Evolutionary conservation across 30 jellyfish, hydroid and myxozoan genomes (phyloP).

Genomic region (Sanderia malayensis): DNA sequence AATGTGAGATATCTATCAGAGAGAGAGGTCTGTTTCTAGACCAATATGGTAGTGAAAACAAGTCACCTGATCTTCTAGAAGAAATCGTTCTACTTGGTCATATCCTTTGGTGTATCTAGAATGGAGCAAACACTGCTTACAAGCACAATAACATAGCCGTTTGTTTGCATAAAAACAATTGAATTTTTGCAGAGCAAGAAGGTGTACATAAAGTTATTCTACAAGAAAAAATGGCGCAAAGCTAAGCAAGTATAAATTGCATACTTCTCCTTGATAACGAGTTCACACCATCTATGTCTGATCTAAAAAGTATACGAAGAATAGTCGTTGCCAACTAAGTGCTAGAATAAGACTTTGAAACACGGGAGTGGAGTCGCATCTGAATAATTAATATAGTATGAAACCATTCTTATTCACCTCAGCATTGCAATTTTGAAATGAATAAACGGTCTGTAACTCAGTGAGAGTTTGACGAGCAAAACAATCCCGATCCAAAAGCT

Average conservation of each 20-base stretch:
- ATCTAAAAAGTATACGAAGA: too few relatives aligned
- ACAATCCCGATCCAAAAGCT: slow-evolving; percentile 31
- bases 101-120: slow-evolving; percentile 44
- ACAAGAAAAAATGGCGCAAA: too few relatives aligned
- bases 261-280: slow-evolving; percentile 57
- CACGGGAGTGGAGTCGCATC: neutral
- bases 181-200: too few relatives aligned
- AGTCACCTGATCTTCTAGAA: slow-evolving; percentile 75
- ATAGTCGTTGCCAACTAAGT: neutral
- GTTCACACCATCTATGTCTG: slow-evolving; percentile 88
- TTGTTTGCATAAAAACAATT: too few relatives aligned
- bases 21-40: too few relatives aligned
- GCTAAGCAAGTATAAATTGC: too few relatives aligned
- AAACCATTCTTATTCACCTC: slow-evolving; percentile 54
- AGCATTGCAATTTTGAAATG: slow-evolving; percentile 46
- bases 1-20: too few relatives aligned
- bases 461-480: slow-evolving; percentile 49
- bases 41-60: too few relatives aligned
- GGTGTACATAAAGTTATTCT: too few relatives aligned
- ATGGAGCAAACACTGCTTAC: too few relatives aligned
- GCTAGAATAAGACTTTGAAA: neutral
- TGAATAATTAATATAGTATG: neutral
- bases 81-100: slow-evolving; percentile 50
- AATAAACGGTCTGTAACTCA: slow-evolving; percentile 42
- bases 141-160: too few relatives aligned